These are phyloP conservation scores for Callionymus lyra DNA, from an alignment of 2,113 vertebrate genomes.

Conservation along the genomic window DNA sequence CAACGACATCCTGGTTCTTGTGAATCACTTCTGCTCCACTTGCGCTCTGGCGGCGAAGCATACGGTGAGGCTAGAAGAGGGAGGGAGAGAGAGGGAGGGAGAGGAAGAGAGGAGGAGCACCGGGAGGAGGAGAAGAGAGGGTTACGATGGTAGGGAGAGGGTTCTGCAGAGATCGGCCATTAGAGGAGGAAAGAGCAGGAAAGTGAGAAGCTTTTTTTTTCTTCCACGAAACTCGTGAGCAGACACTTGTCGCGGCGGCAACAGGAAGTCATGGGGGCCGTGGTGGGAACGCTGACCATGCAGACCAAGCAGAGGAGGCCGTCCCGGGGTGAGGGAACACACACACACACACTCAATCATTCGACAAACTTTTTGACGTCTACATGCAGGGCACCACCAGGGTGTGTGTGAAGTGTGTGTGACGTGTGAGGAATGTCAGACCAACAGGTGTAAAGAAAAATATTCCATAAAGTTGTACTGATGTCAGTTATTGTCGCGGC, in stretches of 20 bases:
- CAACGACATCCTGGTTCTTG: constrained; percentile 28
- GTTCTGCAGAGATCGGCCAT: constrained; percentile 25
- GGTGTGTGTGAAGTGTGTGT: too few relatives aligned
- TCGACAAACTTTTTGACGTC: neutral
- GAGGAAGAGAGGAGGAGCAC: constrained; percentile 23
- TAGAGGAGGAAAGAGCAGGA: constrained; percentile 31
- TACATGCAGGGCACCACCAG: neutral
- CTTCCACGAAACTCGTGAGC: constrained; percentile 34
- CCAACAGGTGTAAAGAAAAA: neutral
- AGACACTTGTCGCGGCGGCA: constrained; percentile 53
- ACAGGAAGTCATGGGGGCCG: constrained; percentile 84
- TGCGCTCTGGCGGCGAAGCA: constrained; percentile 20
- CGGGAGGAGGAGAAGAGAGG: constrained; percentile 23
- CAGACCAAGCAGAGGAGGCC: constrained; percentile 89
- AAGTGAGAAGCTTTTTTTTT: constrained; percentile 32
- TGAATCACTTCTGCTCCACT: constrained; percentile 36
- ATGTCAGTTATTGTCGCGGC: too few relatives aligned
- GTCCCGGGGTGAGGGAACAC: constrained; percentile 81
- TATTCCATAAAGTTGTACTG: neutral
- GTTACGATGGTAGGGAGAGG: constrained; percentile 28
- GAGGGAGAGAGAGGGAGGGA: constrained; percentile 7
- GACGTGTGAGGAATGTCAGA: neutral
- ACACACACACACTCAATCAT: constrained; percentile 10
- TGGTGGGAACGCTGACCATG: constrained; percentile 93
- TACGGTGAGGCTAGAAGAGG: constrained; percentile 8